Evolutionary conservation across 1,140 invertebrate species (phyloP).

Genomic region (Drosophila kepulauana): DNA sequence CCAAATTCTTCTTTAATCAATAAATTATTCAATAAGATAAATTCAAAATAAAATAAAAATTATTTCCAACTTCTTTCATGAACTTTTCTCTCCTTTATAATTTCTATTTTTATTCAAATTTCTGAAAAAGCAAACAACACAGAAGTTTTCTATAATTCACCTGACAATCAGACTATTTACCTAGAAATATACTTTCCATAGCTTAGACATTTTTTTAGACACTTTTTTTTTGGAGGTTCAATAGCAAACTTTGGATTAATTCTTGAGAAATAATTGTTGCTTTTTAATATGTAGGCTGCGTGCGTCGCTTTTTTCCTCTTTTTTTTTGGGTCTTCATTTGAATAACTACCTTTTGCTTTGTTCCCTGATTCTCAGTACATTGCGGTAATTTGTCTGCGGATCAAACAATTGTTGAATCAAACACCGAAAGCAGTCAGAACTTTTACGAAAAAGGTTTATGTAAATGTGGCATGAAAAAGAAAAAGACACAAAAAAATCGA

Average conservation of each 20-base stretch:
- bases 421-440: slow-evolving; percentile 8
- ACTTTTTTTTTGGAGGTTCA: neutral
- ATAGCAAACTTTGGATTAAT: slow-evolving; percentile 8
- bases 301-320: slow-evolving; percentile 14
- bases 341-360: slow-evolving; percentile 32
- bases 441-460: slow-evolving; percentile 56
- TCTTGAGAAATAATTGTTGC: slow-evolving; percentile 21
- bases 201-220: neutral
- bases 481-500: neutral
- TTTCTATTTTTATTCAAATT: neutral
- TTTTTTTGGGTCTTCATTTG: slow-evolving; percentile 35
- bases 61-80: too few species aligned
- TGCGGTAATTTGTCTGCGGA: slow-evolving; percentile 66
- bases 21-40: too few species aligned
- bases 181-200: neutral
- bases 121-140: neutral
- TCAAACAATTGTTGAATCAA: slow-evolving; percentile 62
- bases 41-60: too few species aligned
- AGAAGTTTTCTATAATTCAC: neutral
- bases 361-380: slow-evolving; percentile 10
- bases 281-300: slow-evolving; percentile 66
- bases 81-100: neutral
- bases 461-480: slow-evolving; percentile 33
- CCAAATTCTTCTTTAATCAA: too few species aligned
- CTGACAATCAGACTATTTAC: neutral